Evolutionary conservation across 35 echinoderm and acorn worm species (phyloP), one percentile per base, ranked within the genome.

Genomic region (Diadema setosum): DNA sequence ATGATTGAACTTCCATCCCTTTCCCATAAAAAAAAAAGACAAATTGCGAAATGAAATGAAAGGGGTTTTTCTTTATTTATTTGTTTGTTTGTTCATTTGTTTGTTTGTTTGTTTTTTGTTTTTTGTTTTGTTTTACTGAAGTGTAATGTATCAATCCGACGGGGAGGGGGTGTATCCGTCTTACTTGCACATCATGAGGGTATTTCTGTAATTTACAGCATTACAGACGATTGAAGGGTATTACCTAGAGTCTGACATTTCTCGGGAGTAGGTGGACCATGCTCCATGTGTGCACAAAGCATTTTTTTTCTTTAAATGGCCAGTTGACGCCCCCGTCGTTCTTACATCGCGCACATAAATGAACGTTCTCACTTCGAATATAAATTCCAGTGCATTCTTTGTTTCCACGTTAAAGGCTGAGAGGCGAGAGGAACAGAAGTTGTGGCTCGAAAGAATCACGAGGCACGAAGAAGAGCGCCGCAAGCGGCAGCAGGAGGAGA

Each of bases 361-460:
- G 4, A 26, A 30, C 6, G 39, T 39, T 8, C 27, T 14, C 2
- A 30, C 12, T 12, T 8, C 7, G 0, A 73, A 5, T 35, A 73
- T 39, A 73, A 25, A 34, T 11, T 34, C 25, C 5, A 25, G 18
- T 34, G 39, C 67, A 37, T 34, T 17, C 30, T 36, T 0, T 73
- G 7, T 2, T 73, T 39, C 6, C n/a, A 52, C 26, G 3, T 1
- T 35, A 9, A 33, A 78, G 73, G 11, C 37, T 5, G 40, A 42
- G 15, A 39, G 73, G n/a, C 39, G 44, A 23, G 37, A 39, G 29
- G 73, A 78, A 25, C 73, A 78, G 44, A 21, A 33, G 2, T n/a
- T 42, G 73, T 78, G 73, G 73, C 11, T 78, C 11, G 73, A 78
- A 18, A 78, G 73, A n/a, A 78, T 78, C 18, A 78, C 16, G 73